Evolutionary conservation across 2,797 vertebrate species (phyloP).

Genomic region (Cephalopachus bancanus): DNA sequence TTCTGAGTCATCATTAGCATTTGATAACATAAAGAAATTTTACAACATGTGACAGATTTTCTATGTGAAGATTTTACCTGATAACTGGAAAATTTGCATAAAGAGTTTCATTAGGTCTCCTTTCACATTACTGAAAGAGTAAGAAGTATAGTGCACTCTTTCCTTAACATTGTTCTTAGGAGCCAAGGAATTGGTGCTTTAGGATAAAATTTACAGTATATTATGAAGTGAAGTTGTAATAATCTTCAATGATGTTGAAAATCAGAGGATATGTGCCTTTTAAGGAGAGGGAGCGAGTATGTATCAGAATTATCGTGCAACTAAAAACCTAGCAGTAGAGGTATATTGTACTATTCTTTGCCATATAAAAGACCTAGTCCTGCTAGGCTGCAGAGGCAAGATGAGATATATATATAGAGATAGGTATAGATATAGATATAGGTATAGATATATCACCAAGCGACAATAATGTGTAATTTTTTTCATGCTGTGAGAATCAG

Average conservation of each 20-base stretch:
- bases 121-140: slow-evolving; percentile 85
- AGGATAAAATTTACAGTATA: slow-evolving; percentile 88
- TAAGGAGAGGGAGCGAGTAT: slow-evolving; percentile 83
- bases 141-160: slow-evolving; percentile 85
- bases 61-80: slow-evolving; percentile 90
- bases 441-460: slow-evolving; percentile 65
- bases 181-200: slow-evolving; percentile 87
- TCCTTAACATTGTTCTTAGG: slow-evolving; percentile 87
- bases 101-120: slow-evolving; percentile 90
- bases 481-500: slow-evolving; percentile 64
- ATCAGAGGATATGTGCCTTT: slow-evolving; percentile 83
- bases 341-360: slow-evolving; percentile 65
- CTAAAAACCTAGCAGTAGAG: slow-evolving; percentile 64
- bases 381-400: slow-evolving; percentile 23
- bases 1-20: slow-evolving; percentile 91
- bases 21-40: slow-evolving; percentile 91
- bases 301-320: slow-evolving; percentile 83
- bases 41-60: slow-evolving; percentile 91
- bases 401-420: slow-evolving; percentile 57
- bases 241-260: slow-evolving; percentile 88
- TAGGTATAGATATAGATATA: slow-evolving; percentile 64
- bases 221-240: slow-evolving; percentile 87
- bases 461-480: slow-evolving; percentile 69
- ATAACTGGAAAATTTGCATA: slow-evolving; percentile 91
- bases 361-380: slow-evolving; percentile 75